Evolutionary conservation across 2,113 vertebrate species (phyloP).

Genomic region (Chaetodon auriga): DNA sequence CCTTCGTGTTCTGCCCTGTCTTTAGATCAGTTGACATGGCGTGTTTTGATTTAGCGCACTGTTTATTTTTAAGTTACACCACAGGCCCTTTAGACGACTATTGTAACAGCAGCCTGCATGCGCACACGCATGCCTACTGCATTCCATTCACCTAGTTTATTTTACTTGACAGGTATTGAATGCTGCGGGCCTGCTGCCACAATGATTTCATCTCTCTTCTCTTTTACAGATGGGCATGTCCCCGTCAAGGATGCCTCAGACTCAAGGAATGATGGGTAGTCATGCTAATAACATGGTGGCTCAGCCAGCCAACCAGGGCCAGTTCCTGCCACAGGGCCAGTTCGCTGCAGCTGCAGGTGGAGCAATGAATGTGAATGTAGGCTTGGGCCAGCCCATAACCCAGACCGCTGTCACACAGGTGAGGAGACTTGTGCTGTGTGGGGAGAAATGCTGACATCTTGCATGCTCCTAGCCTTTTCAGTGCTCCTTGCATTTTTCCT

Average conservation of each 20-base stretch:
- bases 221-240: conserved; percentile 93
- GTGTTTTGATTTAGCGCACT: conserved; percentile 15
- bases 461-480: background rate
- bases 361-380: conserved; percentile 90
- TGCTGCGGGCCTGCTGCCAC: background rate
- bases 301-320: conserved; percentile 89
- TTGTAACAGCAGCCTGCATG: background rate
- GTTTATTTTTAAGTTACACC: background rate
- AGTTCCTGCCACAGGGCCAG: conserved; percentile 92
- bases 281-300: conserved; percentile 91
- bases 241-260: conserved; percentile 94
- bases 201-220: conserved; percentile 23
- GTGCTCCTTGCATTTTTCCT: background rate
- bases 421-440: conserved; percentile 30
- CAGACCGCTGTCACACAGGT: conserved; percentile 91
- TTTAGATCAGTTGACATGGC: conserved; percentile 17
- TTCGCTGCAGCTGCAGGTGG: conserved; percentile 88
- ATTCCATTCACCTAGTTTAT: conserved; percentile 22
- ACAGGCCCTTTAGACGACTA: background rate
- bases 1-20: background rate
- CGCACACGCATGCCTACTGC: background rate
- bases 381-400: conserved; percentile 87
- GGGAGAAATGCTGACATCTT: background rate
- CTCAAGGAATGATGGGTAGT: conserved; percentile 90
- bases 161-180: background rate